Conservation (phyloP, 2,888 invertebrate genomes). For the Cephus sareptanus region DNA sequence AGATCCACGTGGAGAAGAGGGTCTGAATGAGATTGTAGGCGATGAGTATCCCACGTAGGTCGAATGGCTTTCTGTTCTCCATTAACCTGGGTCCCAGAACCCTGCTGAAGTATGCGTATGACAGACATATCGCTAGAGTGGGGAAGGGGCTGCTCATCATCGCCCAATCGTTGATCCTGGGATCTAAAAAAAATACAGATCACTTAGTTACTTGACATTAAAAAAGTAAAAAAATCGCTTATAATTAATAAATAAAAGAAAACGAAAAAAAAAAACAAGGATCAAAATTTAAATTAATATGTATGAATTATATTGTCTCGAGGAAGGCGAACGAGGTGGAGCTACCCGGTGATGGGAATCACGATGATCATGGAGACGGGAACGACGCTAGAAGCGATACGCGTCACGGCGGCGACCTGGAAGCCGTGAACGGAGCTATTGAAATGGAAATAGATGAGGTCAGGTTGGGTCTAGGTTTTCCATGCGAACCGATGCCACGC, state of each 20-base stretch:
- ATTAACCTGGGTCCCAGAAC: slow-evolving; percentile 86
- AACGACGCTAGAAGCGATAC: not conserved
- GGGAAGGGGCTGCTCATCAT: slow-evolving; percentile 92
- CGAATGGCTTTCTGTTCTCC: slow-evolving; percentile 90
- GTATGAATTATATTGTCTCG: not conserved
- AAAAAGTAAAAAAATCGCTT: slow-evolving; percentile 14
- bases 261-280: slow-evolving; percentile 17
- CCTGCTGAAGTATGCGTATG: slow-evolving; percentile 86
- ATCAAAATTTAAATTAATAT: not conserved
- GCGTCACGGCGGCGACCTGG: not conserved
- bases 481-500: not conserved
- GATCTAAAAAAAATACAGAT: slow-evolving; percentile 74
- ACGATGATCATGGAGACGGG: not conserved
- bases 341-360: not conserved
- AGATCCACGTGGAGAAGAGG: slow-evolving; percentile 89
- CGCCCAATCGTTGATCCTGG: slow-evolving; percentile 87
- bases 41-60: slow-evolving; percentile 82
- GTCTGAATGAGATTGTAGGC: slow-evolving; percentile 92
- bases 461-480: not conserved
- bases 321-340: not conserved
- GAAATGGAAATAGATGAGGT: not conserved
- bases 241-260: not conserved
- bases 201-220: not conserved
- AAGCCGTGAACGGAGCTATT: not conserved
- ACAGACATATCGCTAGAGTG: slow-evolving; percentile 83